These are phyloP conservation scores for Drosophila tripunctata DNA, from an alignment of 2,888 invertebrate species.

Conservation along the genomic window DNA sequence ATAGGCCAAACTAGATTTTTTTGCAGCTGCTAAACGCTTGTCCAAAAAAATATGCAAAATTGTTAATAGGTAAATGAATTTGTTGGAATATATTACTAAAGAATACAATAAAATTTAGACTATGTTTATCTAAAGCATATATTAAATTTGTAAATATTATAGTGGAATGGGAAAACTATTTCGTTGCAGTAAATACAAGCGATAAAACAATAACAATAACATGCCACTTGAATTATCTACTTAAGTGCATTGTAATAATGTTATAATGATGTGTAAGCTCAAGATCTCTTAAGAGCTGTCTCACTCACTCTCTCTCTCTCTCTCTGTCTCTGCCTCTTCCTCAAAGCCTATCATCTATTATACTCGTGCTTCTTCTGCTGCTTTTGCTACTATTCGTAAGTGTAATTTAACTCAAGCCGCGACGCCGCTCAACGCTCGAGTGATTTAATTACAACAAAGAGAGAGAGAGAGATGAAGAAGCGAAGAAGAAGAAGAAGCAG, in stretches of 20 bases:
- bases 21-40: conserved; percentile 55
- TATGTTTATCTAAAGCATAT: background rate
- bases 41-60: conserved; percentile 22
- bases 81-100: conserved; percentile 10
- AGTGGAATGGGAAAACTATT: conserved; percentile 1
- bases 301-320: background rate
- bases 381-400: conserved; percentile 6
- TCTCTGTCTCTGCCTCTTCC: too few species aligned
- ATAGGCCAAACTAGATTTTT: conserved; percentile 50
- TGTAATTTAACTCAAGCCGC: conserved; percentile 38
- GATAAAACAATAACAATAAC: conserved; percentile 58
- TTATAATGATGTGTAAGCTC: conserved; percentile 70
- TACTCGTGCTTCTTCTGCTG: conserved; percentile 22
- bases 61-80: conserved; percentile 26
- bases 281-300: conserved; percentile 40
- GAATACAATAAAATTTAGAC: background rate
- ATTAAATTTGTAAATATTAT: background rate
- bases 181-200: conserved; percentile 42
- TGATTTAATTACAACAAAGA: conserved; percentile 74
- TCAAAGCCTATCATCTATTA: too few species aligned
- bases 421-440: conserved; percentile 65
- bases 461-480: conserved; percentile 18
- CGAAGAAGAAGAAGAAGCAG: background rate
- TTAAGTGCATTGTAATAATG: conserved; percentile 56
- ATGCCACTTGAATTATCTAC: conserved; percentile 51